Evolutionary conservation across 2,888 invertebrate genomes (phyloP).

Genomic region (Lysandra bellargus): DNA sequence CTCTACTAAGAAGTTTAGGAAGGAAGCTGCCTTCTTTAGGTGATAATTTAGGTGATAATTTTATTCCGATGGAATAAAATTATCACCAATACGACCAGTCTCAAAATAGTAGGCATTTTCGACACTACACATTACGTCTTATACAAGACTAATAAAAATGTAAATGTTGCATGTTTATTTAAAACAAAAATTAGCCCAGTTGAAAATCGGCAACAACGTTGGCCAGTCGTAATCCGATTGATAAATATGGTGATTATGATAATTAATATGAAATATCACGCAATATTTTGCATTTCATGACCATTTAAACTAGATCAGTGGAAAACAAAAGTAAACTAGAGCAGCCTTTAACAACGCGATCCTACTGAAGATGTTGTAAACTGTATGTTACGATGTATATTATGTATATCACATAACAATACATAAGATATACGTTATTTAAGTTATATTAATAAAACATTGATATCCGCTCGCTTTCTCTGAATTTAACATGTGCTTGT

Average conservation of each 20-base stretch:
- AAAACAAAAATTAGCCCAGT: conserved; percentile 10
- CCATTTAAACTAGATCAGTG: conserved; percentile 21
- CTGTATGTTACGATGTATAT: not conserved
- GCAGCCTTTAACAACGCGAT: not conserved
- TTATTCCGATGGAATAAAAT: conserved; percentile 1
- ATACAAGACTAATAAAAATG: not conserved
- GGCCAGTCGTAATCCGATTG: conserved; percentile 20
- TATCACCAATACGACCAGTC: not conserved
- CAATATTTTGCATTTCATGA: conserved; percentile 23
- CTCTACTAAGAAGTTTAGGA: not conserved
- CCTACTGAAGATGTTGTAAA: conserved; percentile 20
- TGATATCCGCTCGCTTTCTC: not conserved
- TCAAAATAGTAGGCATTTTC: not conserved
- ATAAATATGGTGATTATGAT: conserved; percentile 26
- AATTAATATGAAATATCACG: conserved; percentile 24
- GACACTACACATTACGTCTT: not conserved
- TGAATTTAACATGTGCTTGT: not conserved
- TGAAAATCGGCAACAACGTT: conserved; percentile 2
- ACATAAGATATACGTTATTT: not conserved
- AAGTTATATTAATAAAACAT: conserved; percentile 15
- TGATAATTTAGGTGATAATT: no score
- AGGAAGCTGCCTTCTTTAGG: not conserved
- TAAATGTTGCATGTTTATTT: conserved; percentile 15
- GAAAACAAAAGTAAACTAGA: conserved; percentile 19
- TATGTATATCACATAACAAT: not conserved